Percentiles rank a stretch among this genome's conserved stretches.
These are phyloP conservation scores for Neoniphon sammara DNA, from an alignment of 2,797 vertebrate species.

Conservation along the genomic window DNA sequence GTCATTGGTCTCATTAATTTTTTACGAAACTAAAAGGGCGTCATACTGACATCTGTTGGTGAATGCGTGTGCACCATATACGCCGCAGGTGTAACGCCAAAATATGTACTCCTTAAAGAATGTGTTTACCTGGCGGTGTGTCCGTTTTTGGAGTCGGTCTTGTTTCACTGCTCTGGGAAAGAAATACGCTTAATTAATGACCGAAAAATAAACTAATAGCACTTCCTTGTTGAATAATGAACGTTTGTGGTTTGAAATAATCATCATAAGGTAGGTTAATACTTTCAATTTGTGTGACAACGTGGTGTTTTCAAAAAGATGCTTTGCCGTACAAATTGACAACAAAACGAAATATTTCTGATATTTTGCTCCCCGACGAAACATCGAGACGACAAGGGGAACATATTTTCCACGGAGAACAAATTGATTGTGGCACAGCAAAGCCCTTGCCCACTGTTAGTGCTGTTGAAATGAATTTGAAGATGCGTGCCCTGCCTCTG, in stretches of 20 bases:
- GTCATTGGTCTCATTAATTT: background rate
- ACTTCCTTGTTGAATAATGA: no score
- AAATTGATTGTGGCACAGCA: background rate
- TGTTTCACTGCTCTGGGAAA: no score
- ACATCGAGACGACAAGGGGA: background rate
- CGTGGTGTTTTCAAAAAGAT: no score
- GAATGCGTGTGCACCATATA: slow-evolving; percentile 1
- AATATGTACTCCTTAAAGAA: slow-evolving; percentile 12
- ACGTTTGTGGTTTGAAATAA: no score
- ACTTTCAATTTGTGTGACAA: no score
- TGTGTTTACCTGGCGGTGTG: slow-evolving; percentile 1
- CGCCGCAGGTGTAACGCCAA: slow-evolving; percentile 31
- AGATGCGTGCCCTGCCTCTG: slow-evolving; percentile 55
- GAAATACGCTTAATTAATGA: background rate
- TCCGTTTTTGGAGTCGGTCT: background rate
- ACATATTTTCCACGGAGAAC: background rate
- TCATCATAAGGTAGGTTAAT: background rate
- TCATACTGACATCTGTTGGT: slow-evolving; percentile 65
- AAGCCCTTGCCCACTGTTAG: slow-evolving; percentile 62
- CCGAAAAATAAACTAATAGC: background rate
- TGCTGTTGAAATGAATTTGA: background rate
- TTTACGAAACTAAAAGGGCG: slow-evolving; percentile 10
- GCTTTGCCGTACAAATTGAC: no score
- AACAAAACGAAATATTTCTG: no score
- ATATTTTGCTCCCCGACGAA: background rate